phyloP scores from a whole-genome alignment of 2,888 invertebrate species.

The Panopea generosa region DNA sequence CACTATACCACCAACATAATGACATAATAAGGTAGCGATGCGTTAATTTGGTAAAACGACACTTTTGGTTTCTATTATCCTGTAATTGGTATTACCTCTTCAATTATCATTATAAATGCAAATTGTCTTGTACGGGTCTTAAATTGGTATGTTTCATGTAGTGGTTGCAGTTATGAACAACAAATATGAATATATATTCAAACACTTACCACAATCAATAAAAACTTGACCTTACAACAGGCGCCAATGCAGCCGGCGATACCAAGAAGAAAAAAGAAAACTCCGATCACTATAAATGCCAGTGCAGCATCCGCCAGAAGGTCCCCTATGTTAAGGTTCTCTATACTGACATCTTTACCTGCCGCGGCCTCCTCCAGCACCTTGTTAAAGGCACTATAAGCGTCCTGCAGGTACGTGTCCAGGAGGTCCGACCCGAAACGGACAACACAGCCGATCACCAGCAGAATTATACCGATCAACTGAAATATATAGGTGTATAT shows the following conservation, averaged over 20 bases:
- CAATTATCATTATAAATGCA: too few species aligned
- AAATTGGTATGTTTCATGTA: too few species aligned
- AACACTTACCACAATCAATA: slow-evolving; percentile 73
- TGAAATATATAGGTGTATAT: slow-evolving; percentile 11
- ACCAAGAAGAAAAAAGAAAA: slow-evolving; percentile 74
- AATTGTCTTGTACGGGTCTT: too few species aligned
- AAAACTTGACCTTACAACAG: slow-evolving; percentile 72
- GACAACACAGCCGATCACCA: slow-evolving; percentile 48
- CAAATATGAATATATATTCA: too few species aligned
- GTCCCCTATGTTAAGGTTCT: slow-evolving; percentile 71
- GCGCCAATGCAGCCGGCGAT: slow-evolving; percentile 78
- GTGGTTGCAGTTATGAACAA: too few species aligned
- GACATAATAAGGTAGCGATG: too few species aligned
- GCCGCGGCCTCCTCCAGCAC: slow-evolving; percentile 36
- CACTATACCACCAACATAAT: too few species aligned
- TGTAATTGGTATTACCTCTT: too few species aligned
- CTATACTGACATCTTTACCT: slow-evolving; percentile 30
- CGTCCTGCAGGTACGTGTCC: slow-evolving; percentile 49
- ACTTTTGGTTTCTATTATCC: too few species aligned
- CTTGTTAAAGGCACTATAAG: slow-evolving; percentile 47
- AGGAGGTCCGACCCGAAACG: slow-evolving; percentile 50
- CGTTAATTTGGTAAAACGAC: too few species aligned
- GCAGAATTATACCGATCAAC: slow-evolving; percentile 45
- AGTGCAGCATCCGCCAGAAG: slow-evolving; percentile 70
- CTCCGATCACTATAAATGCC: slow-evolving; percentile 77